Conservation (phyloP, 2,113 vertebrate species). For the Dicrurus megarhynchus region DNA sequence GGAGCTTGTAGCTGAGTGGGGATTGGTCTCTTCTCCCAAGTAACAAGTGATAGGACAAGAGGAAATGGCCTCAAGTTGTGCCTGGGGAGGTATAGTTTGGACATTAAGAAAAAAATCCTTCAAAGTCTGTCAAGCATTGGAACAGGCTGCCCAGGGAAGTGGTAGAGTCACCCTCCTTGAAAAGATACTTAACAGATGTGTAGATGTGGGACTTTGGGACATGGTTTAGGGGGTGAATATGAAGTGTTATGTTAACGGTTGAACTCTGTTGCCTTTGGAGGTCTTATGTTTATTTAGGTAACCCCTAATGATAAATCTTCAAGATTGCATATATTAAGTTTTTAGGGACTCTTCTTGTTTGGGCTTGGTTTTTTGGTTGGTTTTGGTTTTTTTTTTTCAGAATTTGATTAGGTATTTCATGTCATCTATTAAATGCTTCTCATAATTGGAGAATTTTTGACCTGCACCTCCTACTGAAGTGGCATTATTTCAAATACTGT, state of each 20-base stretch:
- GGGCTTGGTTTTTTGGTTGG: too few species aligned
- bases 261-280: background rate
- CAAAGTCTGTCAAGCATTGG: background rate
- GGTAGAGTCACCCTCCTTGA: background rate
- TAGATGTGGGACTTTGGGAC: background rate
- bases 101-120: background rate
- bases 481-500: background rate
- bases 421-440: background rate
- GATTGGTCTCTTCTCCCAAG: background rate
- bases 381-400: too few species aligned
- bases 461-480: background rate
- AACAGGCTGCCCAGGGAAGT: background rate
- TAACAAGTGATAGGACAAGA: background rate
- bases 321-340: background rate
- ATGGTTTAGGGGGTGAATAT: background rate
- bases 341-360: background rate
- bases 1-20: background rate
- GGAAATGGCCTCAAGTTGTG: background rate
- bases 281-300: background rate
- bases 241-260: background rate
- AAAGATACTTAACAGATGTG: background rate
- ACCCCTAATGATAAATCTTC: background rate
- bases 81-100: background rate
- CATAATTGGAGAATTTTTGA: background rate
- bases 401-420: background rate